Evolutionary conservation across 2,888 invertebrate species (phyloP), one percentile per base, ranked within the genome.

Genomic region (Ophion costatus): DNA sequence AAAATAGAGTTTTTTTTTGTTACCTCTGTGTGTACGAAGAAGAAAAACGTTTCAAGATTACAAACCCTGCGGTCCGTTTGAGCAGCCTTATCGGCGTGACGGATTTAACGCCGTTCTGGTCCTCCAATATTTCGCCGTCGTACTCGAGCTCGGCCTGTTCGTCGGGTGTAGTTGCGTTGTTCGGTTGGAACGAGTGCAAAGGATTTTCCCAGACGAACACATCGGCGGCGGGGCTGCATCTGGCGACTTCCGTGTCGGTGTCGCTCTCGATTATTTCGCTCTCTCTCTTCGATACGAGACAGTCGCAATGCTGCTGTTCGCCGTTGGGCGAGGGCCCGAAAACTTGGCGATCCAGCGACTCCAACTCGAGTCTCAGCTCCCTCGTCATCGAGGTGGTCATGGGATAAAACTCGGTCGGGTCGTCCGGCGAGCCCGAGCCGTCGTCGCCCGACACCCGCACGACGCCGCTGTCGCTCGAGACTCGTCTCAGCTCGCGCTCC

Each of bases 341-440:
- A 5, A 98, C 97, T 93, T 97, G 97, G 10, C 97, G 95, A 93
- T 98, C 97, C 89, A 98, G 94, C 92, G 97, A 97, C 91, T 98
- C 98, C 86, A 98, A 93, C 93, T 98, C 98, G 70, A 98, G 94
- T 89, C 97, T 95, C 89, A 98, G 94, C 92, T 98, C 98, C 89
- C 97, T 95, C 0, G 98, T 98, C 94, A 98, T 97, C 2, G 98
- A 97, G 5, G 97, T 98, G 0, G 97, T 97, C 96, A 98, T 97
- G 2, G 98, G 97, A 91, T 97, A 97, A 92, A 97, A 98, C 91
- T 97, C 97, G 88, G 97, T 96, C 1, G 96, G 96, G 92, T 97
- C 97, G 88, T 97, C 97, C 0, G 97, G 97, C 86, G 97, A 97
- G 77, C 86, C 88, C 85, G 97, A 97, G 77, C 87, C 88, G 61